These are phyloP conservation scores for Omphaloscelis lunosa DNA, from an alignment of 2,888 invertebrate species.

Conservation along the genomic window DNA sequence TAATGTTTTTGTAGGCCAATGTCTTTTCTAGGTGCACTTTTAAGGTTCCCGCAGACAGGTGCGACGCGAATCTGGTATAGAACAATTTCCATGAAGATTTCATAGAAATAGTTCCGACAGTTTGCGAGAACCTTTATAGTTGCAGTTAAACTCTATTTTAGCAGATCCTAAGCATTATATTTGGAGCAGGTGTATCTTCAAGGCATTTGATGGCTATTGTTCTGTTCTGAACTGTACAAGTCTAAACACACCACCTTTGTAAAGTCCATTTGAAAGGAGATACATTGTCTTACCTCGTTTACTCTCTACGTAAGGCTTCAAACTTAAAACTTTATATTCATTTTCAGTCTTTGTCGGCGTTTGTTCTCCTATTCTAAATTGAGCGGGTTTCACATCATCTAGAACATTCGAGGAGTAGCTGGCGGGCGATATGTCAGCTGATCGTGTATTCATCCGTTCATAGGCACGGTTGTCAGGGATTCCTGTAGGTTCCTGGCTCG, in stretches of 20 bases:
- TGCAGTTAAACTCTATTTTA: no score
- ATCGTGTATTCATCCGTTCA: conserved; percentile 19
- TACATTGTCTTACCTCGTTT: conserved; percentile 44
- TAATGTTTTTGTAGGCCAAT: background rate
- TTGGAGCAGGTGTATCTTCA: background rate
- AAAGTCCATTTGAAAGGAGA: background rate
- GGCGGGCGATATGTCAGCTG: background rate
- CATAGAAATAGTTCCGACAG: background rate
- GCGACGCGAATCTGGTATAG: background rate
- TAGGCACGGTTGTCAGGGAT: conserved; percentile 5
- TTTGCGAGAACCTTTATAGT: no score
- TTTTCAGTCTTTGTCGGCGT: conserved; percentile 42
- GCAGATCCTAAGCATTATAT: background rate
- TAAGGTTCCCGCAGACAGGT: background rate
- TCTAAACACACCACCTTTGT: background rate
- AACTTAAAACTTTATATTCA: conserved; percentile 48
- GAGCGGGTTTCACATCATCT: conserved; percentile 14
- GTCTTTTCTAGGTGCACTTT: background rate
- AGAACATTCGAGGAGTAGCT: conserved; percentile 12
- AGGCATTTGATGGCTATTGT: no score
- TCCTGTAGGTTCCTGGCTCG: conserved; percentile 4
- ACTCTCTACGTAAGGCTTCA: conserved; percentile 44
- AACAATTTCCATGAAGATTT: background rate
- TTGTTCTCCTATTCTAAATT: conserved; percentile 16
- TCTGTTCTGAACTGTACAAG: no score